Evolutionary conservation across 30 jellyfish, hydroid and myxozoan species (phyloP), one percentile per base, ranked within the genome.

Genomic region (Chironex yamaguchii): DNA sequence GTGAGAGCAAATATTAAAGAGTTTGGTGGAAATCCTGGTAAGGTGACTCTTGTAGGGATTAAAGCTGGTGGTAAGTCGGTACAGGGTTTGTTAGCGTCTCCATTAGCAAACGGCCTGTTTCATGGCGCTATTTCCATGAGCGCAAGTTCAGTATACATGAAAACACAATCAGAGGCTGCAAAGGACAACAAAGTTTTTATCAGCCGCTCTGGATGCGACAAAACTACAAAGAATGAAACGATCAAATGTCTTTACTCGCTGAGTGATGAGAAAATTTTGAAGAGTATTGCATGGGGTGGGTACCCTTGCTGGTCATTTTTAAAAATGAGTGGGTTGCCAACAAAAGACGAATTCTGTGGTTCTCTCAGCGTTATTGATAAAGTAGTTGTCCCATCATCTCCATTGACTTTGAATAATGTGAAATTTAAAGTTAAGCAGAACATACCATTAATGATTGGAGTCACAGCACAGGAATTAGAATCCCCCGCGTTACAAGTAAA

Each of bases 1-100:
- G 92, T 90, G 1, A 49, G 53, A 53, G 30, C 28, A 35, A 90
- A 90, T 36, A 90, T 90, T 48, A 36, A 22, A 26, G 62, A 78
- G 51, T 90, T 90, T 58, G 97, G 97, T 0, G 97, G 97, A 13
- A 92, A 90, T 73, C 92, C 96, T 2, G 49, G 75, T 9, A 50
- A 42, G 34, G 94, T 85, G 24, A 91, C 97, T 11, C 54, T 91
- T 11, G 62, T 66, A 12, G 97, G 97, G 2, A 90, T 76, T 31
- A 82, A 93, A 34, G 52, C 93, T 21, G 97, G 97, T 74, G 97
- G 88, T 13, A 84, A 93, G 13, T 84, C 96, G 22, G 29, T 85
- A n/a, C 76, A 33, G 33, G 97, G 90, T 12, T 81, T 91, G 66
- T 79, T 85, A 53, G 96, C 96, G 1, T 84, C 97, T 20, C 87